Conservation (phyloP, 1,140 invertebrate genomes). For the Aphis gossypii region DNA sequence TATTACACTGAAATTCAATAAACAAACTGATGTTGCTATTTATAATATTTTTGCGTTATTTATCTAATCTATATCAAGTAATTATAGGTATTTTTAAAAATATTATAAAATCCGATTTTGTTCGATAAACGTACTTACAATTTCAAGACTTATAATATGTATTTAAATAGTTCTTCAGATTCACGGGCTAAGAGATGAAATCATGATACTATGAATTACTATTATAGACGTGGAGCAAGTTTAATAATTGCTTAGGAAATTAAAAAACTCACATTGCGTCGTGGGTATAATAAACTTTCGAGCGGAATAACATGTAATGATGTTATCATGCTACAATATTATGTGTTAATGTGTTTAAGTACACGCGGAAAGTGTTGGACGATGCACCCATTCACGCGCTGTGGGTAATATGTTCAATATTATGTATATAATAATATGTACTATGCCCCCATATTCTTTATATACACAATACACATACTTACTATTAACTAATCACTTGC, state of each 20-base stretch:
- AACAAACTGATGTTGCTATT: too few relatives aligned
- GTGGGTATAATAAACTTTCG: background rate
- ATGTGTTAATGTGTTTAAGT: background rate
- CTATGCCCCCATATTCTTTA: background rate
- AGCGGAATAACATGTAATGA: background rate
- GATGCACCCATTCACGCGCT: background rate
- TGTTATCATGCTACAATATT: background rate
- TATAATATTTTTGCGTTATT: background rate
- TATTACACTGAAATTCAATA: too few relatives aligned
- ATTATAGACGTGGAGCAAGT: background rate
- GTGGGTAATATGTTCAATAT: background rate
- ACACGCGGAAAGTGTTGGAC: background rate
- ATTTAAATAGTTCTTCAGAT: background rate
- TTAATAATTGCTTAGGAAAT: background rate
- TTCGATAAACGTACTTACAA: background rate
- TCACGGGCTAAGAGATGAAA: background rate
- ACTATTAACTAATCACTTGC: background rate
- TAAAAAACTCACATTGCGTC: background rate
- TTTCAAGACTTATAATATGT: too few relatives aligned
- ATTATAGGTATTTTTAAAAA: background rate
- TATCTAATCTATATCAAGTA: background rate
- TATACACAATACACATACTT: background rate
- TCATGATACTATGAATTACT: background rate
- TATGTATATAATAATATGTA: background rate
- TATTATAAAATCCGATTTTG: background rate